A percentile compares a stretch with the other conserved stretches of the same genome.
Conservation (phyloP, 2,888 invertebrate genomes). For the Celastrina argiolus region DNA sequence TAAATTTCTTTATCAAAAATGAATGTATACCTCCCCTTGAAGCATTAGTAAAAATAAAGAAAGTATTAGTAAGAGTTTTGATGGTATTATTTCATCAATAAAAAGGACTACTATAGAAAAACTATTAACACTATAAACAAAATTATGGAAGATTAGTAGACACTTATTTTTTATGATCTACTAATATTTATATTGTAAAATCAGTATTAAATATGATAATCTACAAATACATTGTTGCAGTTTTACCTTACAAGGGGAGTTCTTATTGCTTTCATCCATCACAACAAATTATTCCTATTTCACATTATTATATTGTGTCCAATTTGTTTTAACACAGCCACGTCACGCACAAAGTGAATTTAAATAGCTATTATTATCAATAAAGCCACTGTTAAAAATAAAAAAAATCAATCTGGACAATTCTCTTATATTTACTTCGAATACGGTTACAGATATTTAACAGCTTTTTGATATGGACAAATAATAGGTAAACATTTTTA, state of each 20-base stretch:
- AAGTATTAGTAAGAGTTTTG: constrained; percentile 3
- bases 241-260: constrained; percentile 75
- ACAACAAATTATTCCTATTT: constrained; percentile 60
- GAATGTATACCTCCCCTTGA: constrained; percentile 23
- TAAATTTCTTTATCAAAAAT: constrained; percentile 9
- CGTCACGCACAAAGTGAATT: constrained; percentile 63
- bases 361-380: constrained; percentile 67
- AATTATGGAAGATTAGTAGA: constrained; percentile 8
- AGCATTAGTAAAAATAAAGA: constrained; percentile 22
- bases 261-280: constrained; percentile 71
- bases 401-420: constrained; percentile 69
- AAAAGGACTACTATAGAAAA: constrained; percentile 6
- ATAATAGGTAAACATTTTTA: background rate
- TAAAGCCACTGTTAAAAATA: constrained; percentile 72
- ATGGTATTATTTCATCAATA: background rate
- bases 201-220: constrained; percentile 30
- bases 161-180: background rate
- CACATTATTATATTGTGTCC: constrained; percentile 60
- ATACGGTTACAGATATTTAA: constrained; percentile 28
- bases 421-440: constrained; percentile 66
- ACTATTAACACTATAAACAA: background rate
- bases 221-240: constrained; percentile 51
- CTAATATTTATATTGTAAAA: constrained; percentile 14
- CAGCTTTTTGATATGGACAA: constrained; percentile 22
- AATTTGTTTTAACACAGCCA: constrained; percentile 53